phyloP scores from a whole-genome alignment of 1,140 invertebrate species.

The Orchestia grillus region DNA sequence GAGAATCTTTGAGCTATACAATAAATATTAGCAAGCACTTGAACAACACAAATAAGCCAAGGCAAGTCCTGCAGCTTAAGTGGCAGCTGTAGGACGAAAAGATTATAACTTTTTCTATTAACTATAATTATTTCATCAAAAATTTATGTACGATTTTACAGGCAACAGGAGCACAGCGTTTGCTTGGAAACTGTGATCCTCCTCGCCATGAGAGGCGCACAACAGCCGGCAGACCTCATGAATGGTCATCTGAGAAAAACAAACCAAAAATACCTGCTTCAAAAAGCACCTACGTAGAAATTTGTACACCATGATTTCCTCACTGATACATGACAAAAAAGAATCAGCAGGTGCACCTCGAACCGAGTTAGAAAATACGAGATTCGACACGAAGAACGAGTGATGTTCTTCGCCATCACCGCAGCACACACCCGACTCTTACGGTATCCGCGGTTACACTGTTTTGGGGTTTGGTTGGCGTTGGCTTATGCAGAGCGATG shows the following conservation, averaged over 20 bases:
- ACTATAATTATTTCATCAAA: not conserved
- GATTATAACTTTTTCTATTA: not conserved
- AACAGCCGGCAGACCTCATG: not conserved
- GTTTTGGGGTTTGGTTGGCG: not conserved
- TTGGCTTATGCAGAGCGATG: not conserved
- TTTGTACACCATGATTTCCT: not conserved
- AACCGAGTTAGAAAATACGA: not conserved
- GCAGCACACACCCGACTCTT: not conserved
- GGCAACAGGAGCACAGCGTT: not conserved
- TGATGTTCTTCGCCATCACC: not conserved
- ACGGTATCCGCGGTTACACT: not conserved
- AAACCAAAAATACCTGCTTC: not conserved
- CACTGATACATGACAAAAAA: not conserved
- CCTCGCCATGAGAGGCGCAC: not conserved
- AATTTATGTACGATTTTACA: not conserved
- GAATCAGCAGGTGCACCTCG: not conserved
- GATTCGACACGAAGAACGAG: not conserved
- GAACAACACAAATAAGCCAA: not conserved
- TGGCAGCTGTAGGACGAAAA: not conserved
- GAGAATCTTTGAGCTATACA: not conserved
- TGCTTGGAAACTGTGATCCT: not conserved
- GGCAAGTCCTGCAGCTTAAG: not conserved
- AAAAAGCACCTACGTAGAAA: not conserved
- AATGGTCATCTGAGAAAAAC: constrained; percentile 1
- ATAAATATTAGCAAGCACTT: not conserved